Evolutionary conservation across 1,140 invertebrate species (phyloP), one percentile per base, ranked within the genome.

Genomic region (Drosophila gunungcola): DNA sequence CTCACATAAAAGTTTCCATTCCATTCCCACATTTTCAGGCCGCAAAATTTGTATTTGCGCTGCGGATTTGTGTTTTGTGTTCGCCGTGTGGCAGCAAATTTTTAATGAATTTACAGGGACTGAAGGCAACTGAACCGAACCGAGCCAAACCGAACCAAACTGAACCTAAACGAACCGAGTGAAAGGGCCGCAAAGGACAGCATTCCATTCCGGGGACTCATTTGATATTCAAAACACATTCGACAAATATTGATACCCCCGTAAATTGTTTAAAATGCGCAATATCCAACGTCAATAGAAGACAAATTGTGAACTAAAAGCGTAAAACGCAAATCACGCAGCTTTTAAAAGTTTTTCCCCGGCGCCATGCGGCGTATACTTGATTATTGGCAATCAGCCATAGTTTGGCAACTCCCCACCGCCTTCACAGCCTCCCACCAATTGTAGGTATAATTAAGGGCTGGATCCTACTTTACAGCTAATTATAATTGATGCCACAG

Each of bases 211-310:
- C 29, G 29, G 29, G 42, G 48, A 42, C 78, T 84, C 83, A 91
- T 91, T 91, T 91, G 51, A 60, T 81, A 91, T 91, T 91, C 89
- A 89, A 86, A 91, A 91, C 89, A 91, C 89, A 91, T 91, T 91
- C 84, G 74, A 76, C 78, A 91, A 91, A 91, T 91, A 91, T 91
- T 91, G 89, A 91, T 91, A 91, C 80, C 78, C 60, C 53, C 73
- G 73, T 78, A 91, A 91, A 91, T 91, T 91, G 89, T 91, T 91
- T 89, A 83, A 91, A 91, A 91, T 91, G 74, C 74, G 75, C 54
- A 63, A 65, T 75, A 69, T 68, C 51, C 65, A 79, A 46, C 74
- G 62, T 78, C 79, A 74, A 72, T 74, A 68, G 63, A 80, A 79
- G 79, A 86, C 83, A 86, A 86, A 86, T 83, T 88, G 79, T 83